These are phyloP conservation scores for Falcaria lacertinaria DNA, from an alignment of 2,888 invertebrate genomes.

Conservation along the genomic window DNA sequence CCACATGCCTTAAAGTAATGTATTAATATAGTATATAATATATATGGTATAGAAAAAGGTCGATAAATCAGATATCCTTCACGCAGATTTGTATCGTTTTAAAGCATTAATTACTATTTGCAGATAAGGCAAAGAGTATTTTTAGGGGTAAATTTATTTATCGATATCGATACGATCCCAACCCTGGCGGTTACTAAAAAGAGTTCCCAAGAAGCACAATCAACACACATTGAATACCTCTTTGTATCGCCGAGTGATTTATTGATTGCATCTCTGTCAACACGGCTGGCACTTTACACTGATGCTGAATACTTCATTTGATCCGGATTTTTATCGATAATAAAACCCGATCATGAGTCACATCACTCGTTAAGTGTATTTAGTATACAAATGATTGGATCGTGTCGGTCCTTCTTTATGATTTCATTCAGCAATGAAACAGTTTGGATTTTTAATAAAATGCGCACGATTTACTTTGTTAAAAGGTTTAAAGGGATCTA, in stretches of 20 bases:
- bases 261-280: conserved; percentile 79
- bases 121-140: no score
- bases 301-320: conserved; percentile 77
- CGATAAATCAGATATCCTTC: no score
- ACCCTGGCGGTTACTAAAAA: conserved; percentile 62
- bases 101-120: no score
- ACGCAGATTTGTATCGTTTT: no score
- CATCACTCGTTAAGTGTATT: conserved; percentile 74
- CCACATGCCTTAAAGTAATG: no score
- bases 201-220: conserved; percentile 75
- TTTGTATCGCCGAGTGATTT: conserved; percentile 75
- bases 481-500: no score
- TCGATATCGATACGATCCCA: conserved; percentile 35
- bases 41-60: no score
- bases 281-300: conserved; percentile 67
- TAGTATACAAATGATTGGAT: conserved; percentile 67
- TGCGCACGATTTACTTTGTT: conserved; percentile 4
- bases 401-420: conserved; percentile 37
- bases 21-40: no score
- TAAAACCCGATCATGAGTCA: conserved; percentile 67
- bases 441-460: conserved; percentile 7
- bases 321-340: conserved; percentile 78
- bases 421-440: conserved; percentile 30
- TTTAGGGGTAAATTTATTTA: conserved; percentile 2
- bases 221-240: conserved; percentile 77